Conservation (phyloP, 2,888 invertebrate species). For the Caradrina clavipalpis region DNA sequence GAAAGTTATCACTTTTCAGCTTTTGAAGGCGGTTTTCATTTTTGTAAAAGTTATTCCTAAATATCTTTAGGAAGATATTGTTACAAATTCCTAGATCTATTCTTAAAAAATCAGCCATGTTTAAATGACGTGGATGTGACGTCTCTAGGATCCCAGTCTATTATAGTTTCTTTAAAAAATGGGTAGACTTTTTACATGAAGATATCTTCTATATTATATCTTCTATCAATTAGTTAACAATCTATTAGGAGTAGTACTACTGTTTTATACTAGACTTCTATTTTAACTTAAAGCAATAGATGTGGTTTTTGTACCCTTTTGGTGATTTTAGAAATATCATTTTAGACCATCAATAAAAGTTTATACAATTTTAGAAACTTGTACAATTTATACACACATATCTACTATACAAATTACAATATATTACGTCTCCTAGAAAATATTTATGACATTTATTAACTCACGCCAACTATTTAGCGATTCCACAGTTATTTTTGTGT, state of each 20-base stretch:
- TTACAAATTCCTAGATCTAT: no score
- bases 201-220: neutral
- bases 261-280: neutral
- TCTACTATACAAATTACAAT: neutral
- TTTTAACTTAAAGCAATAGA: neutral
- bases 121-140: neutral
- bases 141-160: neutral
- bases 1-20: no score
- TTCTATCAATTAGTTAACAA: neutral
- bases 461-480: conserved; percentile 43
- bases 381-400: conserved; percentile 1
- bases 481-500: conserved; percentile 38
- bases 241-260: neutral
- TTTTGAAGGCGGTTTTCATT: no score
- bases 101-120: neutral
- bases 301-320: neutral
- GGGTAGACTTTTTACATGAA: neutral
- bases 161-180: neutral
- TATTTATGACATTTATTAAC: conserved; percentile 12
- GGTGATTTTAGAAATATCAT: no score
- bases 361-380: neutral
- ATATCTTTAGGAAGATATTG: no score
- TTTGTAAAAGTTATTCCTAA: no score
- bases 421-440: conserved; percentile 3
- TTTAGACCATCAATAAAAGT: neutral